Conservation (phyloP, 2,113 vertebrate species). For the Chlamydotis undulata region DNA sequence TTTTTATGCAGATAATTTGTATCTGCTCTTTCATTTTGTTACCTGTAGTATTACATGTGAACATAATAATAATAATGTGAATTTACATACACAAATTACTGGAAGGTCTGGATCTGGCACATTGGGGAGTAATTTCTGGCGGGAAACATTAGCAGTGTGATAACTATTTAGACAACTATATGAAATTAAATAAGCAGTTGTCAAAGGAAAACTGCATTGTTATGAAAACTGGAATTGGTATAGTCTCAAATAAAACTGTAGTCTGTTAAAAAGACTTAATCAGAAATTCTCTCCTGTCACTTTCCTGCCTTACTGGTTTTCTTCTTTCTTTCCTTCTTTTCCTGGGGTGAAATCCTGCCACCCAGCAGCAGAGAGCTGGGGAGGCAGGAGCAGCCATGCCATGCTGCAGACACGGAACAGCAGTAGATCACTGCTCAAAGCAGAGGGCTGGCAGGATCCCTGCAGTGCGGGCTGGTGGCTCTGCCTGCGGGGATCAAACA, state of each 20-base stretch:
- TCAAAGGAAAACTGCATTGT: constrained; percentile 33
- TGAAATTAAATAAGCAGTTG: constrained; percentile 42
- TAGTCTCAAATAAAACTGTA: neutral
- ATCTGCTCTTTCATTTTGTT: constrained; percentile 52
- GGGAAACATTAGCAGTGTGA: constrained; percentile 16
- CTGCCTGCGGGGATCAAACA: neutral
- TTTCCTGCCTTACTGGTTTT: neutral
- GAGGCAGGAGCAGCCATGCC: neutral
- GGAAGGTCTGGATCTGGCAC: constrained; percentile 36
- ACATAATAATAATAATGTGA: constrained; percentile 35
- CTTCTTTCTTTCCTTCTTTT: neutral
- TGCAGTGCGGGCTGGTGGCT: neutral
- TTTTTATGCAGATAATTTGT: constrained; percentile 39
- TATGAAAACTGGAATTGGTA: constrained; percentile 8
- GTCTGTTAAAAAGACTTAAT: neutral
- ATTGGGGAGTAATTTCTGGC: constrained; percentile 14
- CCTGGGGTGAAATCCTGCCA: neutral
- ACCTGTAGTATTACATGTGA: constrained; percentile 23
- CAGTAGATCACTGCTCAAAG: neutral
- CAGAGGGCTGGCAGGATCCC: neutral
- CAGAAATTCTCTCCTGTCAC: neutral
- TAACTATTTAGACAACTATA: constrained; percentile 50
- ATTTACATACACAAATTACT: constrained; percentile 63
- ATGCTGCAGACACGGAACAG: neutral
- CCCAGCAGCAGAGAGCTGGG: neutral